phyloP scores from a whole-genome alignment of 1,140 invertebrate genomes.

The Ditylenchus dipsaci region DNA sequence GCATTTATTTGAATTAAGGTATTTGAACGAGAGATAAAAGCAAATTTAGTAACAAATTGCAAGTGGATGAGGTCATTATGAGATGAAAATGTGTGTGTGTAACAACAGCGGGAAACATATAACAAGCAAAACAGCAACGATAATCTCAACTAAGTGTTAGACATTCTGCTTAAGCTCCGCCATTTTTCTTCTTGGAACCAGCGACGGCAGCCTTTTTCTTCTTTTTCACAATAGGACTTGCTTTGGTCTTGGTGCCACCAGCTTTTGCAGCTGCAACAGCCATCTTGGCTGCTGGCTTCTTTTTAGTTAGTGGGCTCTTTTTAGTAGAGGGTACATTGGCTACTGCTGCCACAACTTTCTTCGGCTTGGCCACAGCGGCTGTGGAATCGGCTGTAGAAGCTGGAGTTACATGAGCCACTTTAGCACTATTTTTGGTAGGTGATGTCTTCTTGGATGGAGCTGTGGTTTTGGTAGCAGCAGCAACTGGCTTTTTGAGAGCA shows the following conservation, averaged over 20 bases:
- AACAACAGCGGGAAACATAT: too few relatives aligned
- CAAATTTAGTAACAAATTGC: too few relatives aligned
- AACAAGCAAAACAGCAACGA: too few relatives aligned
- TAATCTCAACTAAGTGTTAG: too few relatives aligned
- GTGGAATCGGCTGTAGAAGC: background rate
- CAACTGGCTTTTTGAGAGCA: background rate
- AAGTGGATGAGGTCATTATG: too few relatives aligned
- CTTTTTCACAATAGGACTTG: background rate
- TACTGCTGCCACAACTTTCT: background rate
- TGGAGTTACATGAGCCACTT: background rate
- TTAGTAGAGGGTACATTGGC: background rate
- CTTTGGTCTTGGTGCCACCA: constrained; percentile 1
- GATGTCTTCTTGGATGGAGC: background rate
- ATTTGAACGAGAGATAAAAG: too few relatives aligned
- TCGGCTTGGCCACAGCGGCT: background rate
- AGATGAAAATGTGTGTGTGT: too few relatives aligned
- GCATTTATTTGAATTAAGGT: too few relatives aligned
- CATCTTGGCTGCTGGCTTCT: background rate
- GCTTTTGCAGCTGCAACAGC: background rate
- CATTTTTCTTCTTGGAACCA: background rate
- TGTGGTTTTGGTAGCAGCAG: background rate
- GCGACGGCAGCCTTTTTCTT: background rate
- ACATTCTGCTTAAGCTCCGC: too few relatives aligned
- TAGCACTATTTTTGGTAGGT: background rate
- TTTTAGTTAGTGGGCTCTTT: background rate